Evolutionary conservation across 2,113 vertebrate genomes (phyloP).

Genomic region (Callipepla squamata): DNA sequence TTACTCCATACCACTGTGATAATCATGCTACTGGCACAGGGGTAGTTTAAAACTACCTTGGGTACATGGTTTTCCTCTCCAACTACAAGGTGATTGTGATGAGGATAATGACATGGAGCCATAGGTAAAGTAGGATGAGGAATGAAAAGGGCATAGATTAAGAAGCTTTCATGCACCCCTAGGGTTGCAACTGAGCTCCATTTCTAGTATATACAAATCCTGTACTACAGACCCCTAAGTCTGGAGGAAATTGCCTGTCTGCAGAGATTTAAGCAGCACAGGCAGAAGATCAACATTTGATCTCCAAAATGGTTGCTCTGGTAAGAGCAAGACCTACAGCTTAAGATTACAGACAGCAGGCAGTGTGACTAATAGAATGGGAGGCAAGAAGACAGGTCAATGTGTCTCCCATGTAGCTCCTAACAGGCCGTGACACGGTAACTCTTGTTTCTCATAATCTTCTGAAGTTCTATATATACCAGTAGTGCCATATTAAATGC

Average conservation of each 20-base stretch:
- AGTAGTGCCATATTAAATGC: not conserved
- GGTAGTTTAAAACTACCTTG: not conserved
- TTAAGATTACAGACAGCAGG: not conserved
- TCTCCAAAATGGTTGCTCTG: not conserved
- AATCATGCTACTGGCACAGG: not conserved
- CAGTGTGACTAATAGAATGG: not conserved
- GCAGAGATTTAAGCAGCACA: not conserved
- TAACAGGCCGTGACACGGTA: not conserved
- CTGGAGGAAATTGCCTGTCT: constrained; percentile 13
- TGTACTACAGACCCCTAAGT: not conserved
- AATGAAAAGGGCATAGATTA: not conserved
- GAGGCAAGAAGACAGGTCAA: not conserved
- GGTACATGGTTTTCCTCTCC: not conserved
- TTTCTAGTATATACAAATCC: not conserved
- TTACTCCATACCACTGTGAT: not conserved
- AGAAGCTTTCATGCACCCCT: not conserved
- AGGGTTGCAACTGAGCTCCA: not conserved
- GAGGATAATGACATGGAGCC: not conserved
- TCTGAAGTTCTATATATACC: not conserved
- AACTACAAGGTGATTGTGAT: not conserved
- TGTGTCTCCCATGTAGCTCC: not conserved
- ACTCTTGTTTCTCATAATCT: not conserved
- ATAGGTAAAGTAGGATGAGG: not conserved
- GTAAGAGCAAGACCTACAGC: not conserved
- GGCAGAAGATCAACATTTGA: not conserved